Evolutionary conservation across 2,797 vertebrate species (phyloP).

Genomic region (Rousettus madagascariensis): DNA sequence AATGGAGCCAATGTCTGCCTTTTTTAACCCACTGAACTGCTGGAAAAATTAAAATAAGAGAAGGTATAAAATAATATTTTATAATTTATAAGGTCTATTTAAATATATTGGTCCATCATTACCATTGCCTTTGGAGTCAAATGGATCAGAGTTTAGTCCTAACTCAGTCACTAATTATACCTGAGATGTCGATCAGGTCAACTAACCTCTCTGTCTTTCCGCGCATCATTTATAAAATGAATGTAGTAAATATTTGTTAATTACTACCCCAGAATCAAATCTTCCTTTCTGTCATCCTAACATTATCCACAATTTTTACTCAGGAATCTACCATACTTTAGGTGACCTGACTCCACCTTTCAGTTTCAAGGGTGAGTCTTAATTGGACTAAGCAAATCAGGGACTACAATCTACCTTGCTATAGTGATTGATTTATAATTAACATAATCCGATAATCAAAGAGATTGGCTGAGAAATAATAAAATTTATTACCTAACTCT

Average conservation of each 20-base stretch:
- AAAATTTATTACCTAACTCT: background rate
- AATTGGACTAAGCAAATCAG: background rate
- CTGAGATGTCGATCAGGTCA: background rate
- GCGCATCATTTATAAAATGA: background rate
- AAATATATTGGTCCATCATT: background rate
- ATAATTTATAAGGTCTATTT: background rate
- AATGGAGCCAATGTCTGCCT: background rate
- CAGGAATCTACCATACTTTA: background rate
- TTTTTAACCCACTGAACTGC: background rate
- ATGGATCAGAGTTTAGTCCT: background rate
- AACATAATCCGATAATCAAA: background rate
- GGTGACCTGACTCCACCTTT: background rate
- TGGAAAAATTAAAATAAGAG: conserved; percentile 14
- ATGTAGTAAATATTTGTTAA: background rate
- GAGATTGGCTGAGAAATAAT: background rate
- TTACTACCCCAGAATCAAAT: background rate
- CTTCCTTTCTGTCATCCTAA: background rate
- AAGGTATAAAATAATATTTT: background rate
- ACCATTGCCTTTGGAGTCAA: background rate
- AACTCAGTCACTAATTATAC: background rate
- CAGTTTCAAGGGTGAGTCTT: background rate
- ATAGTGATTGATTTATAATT: background rate
- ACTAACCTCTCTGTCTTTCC: background rate
- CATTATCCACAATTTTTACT: background rate
- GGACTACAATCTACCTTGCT: background rate